A percentile compares a stretch with the other conserved stretches of the same genome.
phyloP scores from a whole-genome alignment of 2,888 invertebrate species.

The Helobdella robusta region DNA sequence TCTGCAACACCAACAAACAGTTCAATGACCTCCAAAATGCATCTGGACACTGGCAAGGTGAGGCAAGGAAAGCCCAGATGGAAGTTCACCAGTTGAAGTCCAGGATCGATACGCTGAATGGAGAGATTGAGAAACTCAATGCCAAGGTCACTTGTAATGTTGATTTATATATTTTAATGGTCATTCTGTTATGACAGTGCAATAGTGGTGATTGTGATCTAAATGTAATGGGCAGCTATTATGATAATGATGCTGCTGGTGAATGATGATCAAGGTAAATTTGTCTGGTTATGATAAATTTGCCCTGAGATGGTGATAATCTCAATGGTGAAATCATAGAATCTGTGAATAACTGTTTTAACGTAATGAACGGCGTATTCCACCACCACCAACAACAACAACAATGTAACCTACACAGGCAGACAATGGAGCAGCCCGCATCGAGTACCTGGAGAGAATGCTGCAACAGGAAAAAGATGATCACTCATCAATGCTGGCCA shows the following conservation, averaged over 20 bases:
- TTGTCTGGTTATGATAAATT: too few species aligned
- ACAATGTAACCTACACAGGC: slow-evolving; percentile 20
- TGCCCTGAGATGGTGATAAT: too few species aligned
- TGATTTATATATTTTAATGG: background rate
- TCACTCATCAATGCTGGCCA: slow-evolving; percentile 57
- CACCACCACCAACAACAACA: background rate
- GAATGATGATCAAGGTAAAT: too few species aligned
- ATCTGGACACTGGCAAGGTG: slow-evolving; percentile 50
- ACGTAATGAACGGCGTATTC: too few species aligned
- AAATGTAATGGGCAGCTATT: too few species aligned
- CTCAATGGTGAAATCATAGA: too few species aligned
- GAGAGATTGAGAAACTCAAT: slow-evolving; percentile 67
- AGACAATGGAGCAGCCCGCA: slow-evolving; percentile 55
- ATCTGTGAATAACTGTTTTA: too few species aligned
- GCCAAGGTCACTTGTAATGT: slow-evolving; percentile 50
- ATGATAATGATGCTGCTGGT: slow-evolving; percentile 1
- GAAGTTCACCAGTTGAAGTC: slow-evolving; percentile 69
- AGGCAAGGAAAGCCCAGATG: slow-evolving; percentile 67
- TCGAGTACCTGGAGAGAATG: slow-evolving; percentile 74
- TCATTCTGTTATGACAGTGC: background rate
- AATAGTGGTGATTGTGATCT: background rate
- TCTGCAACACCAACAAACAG: slow-evolving; percentile 45
- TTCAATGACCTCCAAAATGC: slow-evolving; percentile 61
- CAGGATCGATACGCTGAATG: slow-evolving; percentile 65
- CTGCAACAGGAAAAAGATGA: slow-evolving; percentile 88